Conservation (phyloP, 2,113 vertebrate species). For the Indicator maculatus region DNA sequence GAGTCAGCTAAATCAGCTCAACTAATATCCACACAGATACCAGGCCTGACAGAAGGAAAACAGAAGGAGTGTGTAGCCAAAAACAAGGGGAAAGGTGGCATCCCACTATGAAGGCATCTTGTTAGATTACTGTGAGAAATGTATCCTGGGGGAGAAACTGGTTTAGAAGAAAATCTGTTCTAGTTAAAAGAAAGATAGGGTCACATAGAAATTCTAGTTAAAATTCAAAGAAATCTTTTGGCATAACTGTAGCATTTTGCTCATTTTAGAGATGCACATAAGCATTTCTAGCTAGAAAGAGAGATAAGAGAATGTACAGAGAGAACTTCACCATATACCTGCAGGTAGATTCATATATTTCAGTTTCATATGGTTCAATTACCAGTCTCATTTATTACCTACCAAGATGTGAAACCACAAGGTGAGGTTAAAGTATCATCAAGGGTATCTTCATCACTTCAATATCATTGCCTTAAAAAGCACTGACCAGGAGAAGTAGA, state of each 20-base stretch:
- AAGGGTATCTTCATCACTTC: constrained; percentile 91
- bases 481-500: constrained; percentile 85
- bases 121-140: not conserved
- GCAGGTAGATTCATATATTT: constrained; percentile 78
- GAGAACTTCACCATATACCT: constrained; percentile 8
- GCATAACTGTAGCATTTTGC: not conserved
- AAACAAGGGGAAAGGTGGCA: not conserved
- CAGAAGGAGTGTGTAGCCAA: not conserved
- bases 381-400: constrained; percentile 87
- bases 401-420: constrained; percentile 84
- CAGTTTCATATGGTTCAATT: constrained; percentile 87
- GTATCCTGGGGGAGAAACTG: not conserved
- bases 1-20: not conserved
- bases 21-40: not conserved
- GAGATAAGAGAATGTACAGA: not conserved
- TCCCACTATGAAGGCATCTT: not conserved
- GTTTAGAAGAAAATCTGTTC: not conserved
- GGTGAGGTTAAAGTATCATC: constrained; percentile 83
- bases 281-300: not conserved
- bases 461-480: constrained; percentile 92
- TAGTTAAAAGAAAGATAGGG: not conserved
- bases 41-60: not conserved
- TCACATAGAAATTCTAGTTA: too few species aligned
- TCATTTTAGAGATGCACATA: not conserved
- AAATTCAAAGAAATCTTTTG: not conserved